Base-by-base conservation (phyloP, 92 coral and sea anemone genomes). In the Zoanthus sociatus region DNA sequence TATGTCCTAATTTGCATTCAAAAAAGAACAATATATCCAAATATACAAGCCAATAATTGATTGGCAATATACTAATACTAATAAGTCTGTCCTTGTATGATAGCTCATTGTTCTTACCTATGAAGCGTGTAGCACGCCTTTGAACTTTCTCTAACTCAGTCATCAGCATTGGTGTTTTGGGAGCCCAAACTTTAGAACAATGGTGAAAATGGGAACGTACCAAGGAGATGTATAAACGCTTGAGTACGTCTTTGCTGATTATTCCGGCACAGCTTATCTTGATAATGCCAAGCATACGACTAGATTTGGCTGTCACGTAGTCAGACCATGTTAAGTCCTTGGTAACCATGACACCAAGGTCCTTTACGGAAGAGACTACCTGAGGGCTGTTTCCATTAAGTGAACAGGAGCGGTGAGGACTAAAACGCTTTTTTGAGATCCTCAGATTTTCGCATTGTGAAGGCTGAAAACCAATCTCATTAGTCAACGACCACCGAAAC, bases 381-480 rank as follows among this genome's bases (percentile, higher is more conserved):
- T 37, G 42, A 37, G 4, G 42, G 42, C 42, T 37, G 42, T 37
- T 37, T 37, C 42, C 42, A 37, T 37, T 4, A 37, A 37, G 3
- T 37, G 42, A 37, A 37, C 4, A 37, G 1, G 42, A 37, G 21
- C 50, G 76, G 9, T 71, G 47, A 26, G 32, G 32, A 26, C 44
- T 71, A 71, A 11, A 20, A 18, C 76, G 76, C 31, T 71, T 71
- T 13, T 47, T 51, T n/a, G 78, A 73, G 21, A 73, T 73, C 8
- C 78, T 53, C 45, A 42, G 17, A 73, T 73, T 73, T 37, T 42
- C 0, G 78, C 78, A 73, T 73, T 73, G 44, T 53, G 78, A 54
- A 67, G 90, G 76, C 85, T 68, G 90, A 44, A 87, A 87, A 77
- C 66, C 46, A 1, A 78, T 78, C 69, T 78, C 85, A 67, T 87